Percentiles rank a stretch among this genome's conserved stretches.
Evolutionary conservation across 2,797 vertebrate genomes (phyloP).

Genomic region (Amblyraja radiata): DNA sequence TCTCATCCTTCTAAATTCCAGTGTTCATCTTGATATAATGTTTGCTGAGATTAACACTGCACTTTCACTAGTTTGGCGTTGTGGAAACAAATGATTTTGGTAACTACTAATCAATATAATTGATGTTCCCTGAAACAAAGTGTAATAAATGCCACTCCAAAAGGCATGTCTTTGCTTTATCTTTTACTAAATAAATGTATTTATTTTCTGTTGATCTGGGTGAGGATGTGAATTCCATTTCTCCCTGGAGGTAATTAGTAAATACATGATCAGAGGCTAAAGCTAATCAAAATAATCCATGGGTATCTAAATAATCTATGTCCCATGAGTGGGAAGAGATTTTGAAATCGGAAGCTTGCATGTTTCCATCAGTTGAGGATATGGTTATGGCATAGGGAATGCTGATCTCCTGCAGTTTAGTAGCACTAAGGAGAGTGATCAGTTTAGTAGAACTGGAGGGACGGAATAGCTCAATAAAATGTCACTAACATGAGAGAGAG

Average conservation of each 20-base stretch:
- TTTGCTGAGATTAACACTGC: background rate
- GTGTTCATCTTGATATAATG: background rate
- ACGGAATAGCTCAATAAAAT: no score
- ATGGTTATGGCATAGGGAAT: background rate
- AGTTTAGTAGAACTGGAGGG: background rate
- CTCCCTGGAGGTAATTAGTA: background rate
- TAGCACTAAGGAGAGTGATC: background rate
- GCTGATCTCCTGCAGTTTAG: background rate
- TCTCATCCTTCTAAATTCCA: no score
- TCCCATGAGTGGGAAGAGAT: background rate
- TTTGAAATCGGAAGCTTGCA: background rate
- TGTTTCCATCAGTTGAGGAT: background rate
- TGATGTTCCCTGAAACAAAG: background rate
- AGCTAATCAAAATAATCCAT: background rate
- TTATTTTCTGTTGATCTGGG: background rate
- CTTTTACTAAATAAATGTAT: background rate
- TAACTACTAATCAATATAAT: background rate
- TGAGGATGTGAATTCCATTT: background rate
- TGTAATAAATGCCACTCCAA: background rate
- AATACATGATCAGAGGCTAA: background rate
- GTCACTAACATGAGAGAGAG: background rate
- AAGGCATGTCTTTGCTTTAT: background rate
- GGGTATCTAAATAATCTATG: background rate
- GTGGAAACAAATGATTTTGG: background rate
- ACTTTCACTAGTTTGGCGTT: background rate